Evolutionary conservation across 2,797 vertebrate genomes (phyloP).

Genomic region (Xenentodon cancila): DNA sequence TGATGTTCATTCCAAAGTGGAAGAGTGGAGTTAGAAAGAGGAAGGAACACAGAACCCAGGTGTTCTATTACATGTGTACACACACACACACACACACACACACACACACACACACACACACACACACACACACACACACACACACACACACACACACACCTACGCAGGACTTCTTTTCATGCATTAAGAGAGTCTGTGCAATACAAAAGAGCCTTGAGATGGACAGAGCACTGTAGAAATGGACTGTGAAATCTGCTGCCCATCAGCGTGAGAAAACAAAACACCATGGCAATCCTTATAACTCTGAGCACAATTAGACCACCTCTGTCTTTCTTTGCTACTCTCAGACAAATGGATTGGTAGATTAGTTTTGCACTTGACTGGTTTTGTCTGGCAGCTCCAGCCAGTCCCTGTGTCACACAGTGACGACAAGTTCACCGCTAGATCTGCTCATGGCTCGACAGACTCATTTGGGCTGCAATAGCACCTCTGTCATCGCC

Average conservation of each 20-base stretch:
- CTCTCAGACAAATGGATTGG: slow-evolving; percentile 73
- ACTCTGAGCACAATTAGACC: slow-evolving; percentile 62
- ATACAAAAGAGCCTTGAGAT: slow-evolving; percentile 64
- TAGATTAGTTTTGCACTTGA: slow-evolving; percentile 78
- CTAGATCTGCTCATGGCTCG: slow-evolving; percentile 45
- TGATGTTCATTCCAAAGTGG: too few relatives aligned
- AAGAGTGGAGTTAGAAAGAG: too few relatives aligned
- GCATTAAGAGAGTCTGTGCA: slow-evolving; percentile 67
- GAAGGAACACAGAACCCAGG: too few relatives aligned
- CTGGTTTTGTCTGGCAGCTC: slow-evolving; percentile 71
- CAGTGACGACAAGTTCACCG: slow-evolving; percentile 42
- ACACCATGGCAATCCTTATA: slow-evolving; percentile 48
- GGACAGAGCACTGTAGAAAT: slow-evolving; percentile 45
- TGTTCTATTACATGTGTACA: too few relatives aligned
- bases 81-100: slow-evolving; percentile 25
- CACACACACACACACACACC: slow-evolving; percentile 23
- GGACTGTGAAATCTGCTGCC: slow-evolving; percentile 57
- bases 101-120: slow-evolving; percentile 20
- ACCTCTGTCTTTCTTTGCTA: slow-evolving; percentile 57
- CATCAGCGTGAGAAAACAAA: slow-evolving; percentile 50
- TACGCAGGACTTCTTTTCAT: slow-evolving; percentile 59
- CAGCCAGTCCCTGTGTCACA: slow-evolving; percentile 47
- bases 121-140: slow-evolving; percentile 15
- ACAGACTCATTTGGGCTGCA: slow-evolving; percentile 44
- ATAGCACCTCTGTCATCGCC: slow-evolving; percentile 31